Percentiles rank a stretch among this genome's conserved stretches.
These are phyloP conservation scores for Papilio elwesi DNA, from an alignment of 2,888 invertebrate species.

Conservation along the genomic window DNA sequence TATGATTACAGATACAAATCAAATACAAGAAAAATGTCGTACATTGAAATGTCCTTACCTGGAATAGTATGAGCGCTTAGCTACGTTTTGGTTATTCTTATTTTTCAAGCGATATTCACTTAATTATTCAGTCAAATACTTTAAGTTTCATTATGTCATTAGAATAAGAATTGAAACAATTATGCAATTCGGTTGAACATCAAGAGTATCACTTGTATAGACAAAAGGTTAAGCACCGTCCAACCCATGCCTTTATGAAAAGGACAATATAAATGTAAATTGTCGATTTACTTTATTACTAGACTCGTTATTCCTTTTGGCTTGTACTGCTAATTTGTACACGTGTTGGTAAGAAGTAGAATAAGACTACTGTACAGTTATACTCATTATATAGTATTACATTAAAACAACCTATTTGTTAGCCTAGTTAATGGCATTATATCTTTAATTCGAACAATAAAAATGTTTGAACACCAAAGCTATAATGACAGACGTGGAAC, in stretches of 20 bases:
- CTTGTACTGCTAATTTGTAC: conserved; percentile 20
- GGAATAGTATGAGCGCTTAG: no score
- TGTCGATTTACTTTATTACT: conserved; percentile 26
- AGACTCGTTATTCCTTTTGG: conserved; percentile 7
- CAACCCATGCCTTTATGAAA: conserved; percentile 22
- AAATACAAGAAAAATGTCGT: no score
- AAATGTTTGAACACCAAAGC: no score
- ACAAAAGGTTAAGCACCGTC: conserved; percentile 20
- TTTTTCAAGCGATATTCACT: neutral
- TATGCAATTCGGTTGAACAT: conserved; percentile 46
- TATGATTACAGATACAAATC: no score
- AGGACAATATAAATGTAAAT: conserved; percentile 32
- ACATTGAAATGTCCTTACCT: no score
- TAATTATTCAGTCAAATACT: neutral
- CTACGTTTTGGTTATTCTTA: no score
- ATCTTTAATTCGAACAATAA: no score
- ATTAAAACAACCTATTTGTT: no score
- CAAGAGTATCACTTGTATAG: conserved; percentile 19
- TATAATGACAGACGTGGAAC: no score
- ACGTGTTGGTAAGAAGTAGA: neutral
- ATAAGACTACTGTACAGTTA: no score
- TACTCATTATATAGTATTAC: no score
- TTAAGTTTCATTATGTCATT: neutral
- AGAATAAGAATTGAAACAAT: conserved; percentile 10
- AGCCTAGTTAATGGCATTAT: no score